phyloP scores from a whole-genome alignment of 1,140 invertebrate genomes.

The Drosophila neocordata region DNA sequence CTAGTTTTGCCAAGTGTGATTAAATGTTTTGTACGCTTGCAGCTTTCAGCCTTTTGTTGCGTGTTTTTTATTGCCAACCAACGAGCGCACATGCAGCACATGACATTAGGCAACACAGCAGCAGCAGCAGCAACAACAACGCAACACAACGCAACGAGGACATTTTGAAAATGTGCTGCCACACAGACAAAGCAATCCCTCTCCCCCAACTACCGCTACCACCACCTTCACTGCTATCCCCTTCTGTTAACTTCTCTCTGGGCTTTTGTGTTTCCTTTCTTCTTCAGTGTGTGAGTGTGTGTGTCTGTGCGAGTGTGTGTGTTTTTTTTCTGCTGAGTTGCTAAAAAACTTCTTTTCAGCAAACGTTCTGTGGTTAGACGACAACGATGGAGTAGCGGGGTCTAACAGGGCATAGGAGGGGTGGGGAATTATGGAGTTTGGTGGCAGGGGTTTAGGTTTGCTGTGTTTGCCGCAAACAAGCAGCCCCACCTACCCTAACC shows the following conservation, averaged over 20 bases:
- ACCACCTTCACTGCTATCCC: background rate
- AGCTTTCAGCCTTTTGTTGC: conserved; percentile 74
- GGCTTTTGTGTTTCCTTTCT: conserved; percentile 28
- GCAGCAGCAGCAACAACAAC: conserved; percentile 47
- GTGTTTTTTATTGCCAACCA: conserved; percentile 71
- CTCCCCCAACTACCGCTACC: background rate
- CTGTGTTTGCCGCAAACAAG: conserved; percentile 71
- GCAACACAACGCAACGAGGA: conserved; percentile 50
- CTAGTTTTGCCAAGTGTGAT: conserved; percentile 74
- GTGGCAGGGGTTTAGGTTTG: conserved; percentile 36
- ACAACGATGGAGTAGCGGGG: background rate
- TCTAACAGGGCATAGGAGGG: background rate
- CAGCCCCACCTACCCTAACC: conserved; percentile 22
- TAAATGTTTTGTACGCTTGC: conserved; percentile 69
- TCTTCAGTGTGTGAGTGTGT: conserved; percentile 27
- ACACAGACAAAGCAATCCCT: conserved; percentile 63
- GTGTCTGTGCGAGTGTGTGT: background rate
- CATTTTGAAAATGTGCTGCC: conserved; percentile 68
- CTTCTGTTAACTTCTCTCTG: background rate
- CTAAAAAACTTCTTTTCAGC: conserved; percentile 79
- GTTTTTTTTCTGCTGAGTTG: conserved; percentile 75
- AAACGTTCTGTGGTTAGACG: conserved; percentile 61
- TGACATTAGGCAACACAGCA: conserved; percentile 11
- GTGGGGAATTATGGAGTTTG: background rate
- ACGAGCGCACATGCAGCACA: conserved; percentile 32